These are phyloP conservation scores for Thalassarche chlororhynchos DNA, from an alignment of 2,113 vertebrate species.

Conservation along the genomic window DNA sequence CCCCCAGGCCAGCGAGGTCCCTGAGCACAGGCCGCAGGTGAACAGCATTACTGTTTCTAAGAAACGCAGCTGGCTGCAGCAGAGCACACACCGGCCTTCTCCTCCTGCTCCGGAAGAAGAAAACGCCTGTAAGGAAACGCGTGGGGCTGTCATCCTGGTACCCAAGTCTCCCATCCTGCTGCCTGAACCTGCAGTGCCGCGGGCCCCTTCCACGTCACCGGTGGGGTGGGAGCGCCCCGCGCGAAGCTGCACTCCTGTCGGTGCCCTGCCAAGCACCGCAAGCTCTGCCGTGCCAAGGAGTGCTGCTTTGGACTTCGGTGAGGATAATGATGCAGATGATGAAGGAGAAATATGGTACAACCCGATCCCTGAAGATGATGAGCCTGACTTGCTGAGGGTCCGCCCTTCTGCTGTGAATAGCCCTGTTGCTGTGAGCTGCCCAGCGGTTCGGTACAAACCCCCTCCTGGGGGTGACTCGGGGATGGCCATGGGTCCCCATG, in stretches of 20 bases:
- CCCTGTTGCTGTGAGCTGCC: conserved; percentile 22
- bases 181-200: conserved; percentile 56
- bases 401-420: conserved; percentile 16
- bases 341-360: conserved; percentile 99
- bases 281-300: background rate
- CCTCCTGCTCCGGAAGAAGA: conserved; percentile 73
- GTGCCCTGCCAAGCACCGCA: background rate
- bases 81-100: conserved; percentile 79
- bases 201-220: background rate
- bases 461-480: conserved; percentile 29
- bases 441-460: conserved; percentile 32
- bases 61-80: conserved; percentile 96
- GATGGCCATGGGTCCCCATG: background rate
- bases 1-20: conserved; percentile 51
- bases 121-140: conserved; percentile 61
- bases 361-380: conserved; percentile 96
- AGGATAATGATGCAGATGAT: conserved; percentile 93
- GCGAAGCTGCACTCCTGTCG: background rate
- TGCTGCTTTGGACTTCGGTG: conserved; percentile 73
- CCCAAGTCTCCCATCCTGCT: conserved; percentile 35
- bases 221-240: background rate
- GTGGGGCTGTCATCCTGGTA: conserved; percentile 54
- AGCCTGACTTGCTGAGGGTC: conserved; percentile 33
- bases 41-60: conserved; percentile 96
- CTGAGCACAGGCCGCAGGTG: conserved; percentile 67